phyloP scores from a whole-genome alignment of 2,113 vertebrate genomes.

The Vidua chalybeata region DNA sequence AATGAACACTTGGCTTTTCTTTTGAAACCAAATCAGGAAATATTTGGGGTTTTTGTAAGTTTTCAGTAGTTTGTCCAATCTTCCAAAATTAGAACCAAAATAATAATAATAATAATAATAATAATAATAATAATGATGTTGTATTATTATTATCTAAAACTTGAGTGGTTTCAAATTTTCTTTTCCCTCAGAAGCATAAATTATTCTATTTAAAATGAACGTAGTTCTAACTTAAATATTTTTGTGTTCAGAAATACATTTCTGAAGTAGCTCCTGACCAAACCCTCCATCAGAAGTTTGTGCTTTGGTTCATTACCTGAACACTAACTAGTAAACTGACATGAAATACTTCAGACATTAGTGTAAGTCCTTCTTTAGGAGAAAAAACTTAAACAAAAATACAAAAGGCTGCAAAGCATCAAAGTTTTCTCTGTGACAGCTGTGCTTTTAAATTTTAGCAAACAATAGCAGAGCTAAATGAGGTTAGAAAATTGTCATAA shows the following conservation, averaged over 20 bases:
- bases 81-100: not conserved
- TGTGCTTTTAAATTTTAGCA: slow-evolving; percentile 40
- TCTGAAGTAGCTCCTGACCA: not conserved
- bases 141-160: not conserved
- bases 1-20: not conserved
- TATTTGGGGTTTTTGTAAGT: not conserved
- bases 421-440: not conserved
- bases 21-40: not conserved
- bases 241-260: not conserved
- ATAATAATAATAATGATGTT: not conserved
- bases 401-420: not conserved
- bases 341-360: not conserved
- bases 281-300: not conserved
- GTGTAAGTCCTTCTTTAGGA: not conserved
- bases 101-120: not conserved
- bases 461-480: slow-evolving; percentile 53
- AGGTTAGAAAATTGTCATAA: slow-evolving; percentile 56
- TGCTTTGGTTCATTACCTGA: not conserved
- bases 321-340: not conserved
- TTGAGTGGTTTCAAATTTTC: not conserved
- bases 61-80: not conserved
- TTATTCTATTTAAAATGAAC: not conserved
- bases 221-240: not conserved
- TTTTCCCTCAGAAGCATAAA: not conserved
- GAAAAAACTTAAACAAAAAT: not conserved